Percentiles rank a stretch among this genome's conserved stretches.
Evolutionary conservation across 2,797 vertebrate genomes (phyloP).

Genomic region (Gastrophryne carolinensis): DNA sequence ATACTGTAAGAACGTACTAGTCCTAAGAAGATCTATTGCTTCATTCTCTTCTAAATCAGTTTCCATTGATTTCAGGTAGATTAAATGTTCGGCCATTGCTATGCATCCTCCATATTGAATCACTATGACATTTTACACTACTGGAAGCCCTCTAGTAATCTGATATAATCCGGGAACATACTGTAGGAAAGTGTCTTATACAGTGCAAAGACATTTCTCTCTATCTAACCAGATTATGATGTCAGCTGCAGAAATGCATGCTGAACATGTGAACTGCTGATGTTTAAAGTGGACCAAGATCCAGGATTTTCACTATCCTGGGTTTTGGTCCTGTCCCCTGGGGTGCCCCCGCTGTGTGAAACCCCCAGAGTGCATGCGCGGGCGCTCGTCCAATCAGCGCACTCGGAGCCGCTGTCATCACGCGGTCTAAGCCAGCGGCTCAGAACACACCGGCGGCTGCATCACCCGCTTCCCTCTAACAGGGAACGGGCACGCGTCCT

Average conservation of each 20-base stretch:
- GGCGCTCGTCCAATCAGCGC: no score
- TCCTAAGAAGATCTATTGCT: neutral
- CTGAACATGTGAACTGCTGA: neutral
- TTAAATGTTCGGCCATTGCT: neutral
- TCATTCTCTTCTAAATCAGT: slow-evolving; percentile 13
- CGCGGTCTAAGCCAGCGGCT: no score
- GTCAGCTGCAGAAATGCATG: neutral
- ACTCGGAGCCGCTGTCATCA: no score
- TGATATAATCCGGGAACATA: neutral
- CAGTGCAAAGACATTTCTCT: neutral
- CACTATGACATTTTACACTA: neutral
- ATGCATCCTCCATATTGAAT: slow-evolving; percentile 12
- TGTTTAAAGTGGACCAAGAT: no score
- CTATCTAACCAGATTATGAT: neutral
- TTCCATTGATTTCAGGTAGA: slow-evolving; percentile 22
- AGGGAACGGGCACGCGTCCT: no score
- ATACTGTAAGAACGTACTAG: neutral
- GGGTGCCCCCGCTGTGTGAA: no score
- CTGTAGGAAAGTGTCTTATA: neutral
- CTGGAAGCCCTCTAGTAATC: slow-evolving; percentile 8
- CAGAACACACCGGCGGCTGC: no score
- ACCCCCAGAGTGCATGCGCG: neutral
- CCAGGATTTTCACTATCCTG: no score
- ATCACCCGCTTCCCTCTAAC: no score
- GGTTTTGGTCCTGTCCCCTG: no score